phyloP scores from a whole-genome alignment of 2,113 vertebrate species.

The Psittacus erithacus region DNA sequence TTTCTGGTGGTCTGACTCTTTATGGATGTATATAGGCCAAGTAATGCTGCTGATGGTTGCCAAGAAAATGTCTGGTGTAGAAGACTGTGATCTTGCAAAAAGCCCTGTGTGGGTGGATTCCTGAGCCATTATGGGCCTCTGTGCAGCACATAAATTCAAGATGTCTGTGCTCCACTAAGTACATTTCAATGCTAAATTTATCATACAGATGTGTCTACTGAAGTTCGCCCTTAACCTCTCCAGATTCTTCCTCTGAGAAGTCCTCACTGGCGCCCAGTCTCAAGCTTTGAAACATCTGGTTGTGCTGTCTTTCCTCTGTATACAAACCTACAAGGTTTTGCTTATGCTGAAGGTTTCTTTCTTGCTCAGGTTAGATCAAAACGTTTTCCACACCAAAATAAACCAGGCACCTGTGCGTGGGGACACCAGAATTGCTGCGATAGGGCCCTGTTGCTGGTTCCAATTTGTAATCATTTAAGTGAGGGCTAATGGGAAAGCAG shows the following conservation, averaged over 20 bases:
- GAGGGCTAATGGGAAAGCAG: not conserved
- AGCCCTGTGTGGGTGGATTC: not conserved
- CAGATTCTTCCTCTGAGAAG: not conserved
- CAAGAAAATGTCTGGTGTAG: not conserved
- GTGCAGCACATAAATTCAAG: not conserved
- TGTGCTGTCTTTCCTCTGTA: not conserved
- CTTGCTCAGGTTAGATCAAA: not conserved
- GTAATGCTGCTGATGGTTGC: not conserved
- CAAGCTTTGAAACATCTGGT: not conserved
- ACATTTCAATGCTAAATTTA: slow-evolving; percentile 16
- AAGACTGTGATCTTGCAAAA: not conserved
- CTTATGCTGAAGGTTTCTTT: not conserved
- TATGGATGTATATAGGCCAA: not conserved
- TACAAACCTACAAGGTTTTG: not conserved
- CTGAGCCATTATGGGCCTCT: not conserved
- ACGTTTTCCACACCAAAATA: not conserved
- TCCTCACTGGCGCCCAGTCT: not conserved
- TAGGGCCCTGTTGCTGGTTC: not conserved
- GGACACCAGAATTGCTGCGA: not conserved
- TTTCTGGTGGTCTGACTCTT: not conserved
- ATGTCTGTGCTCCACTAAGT: not conserved
- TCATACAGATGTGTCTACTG: slow-evolving; percentile 14
- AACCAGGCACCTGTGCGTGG: not conserved
- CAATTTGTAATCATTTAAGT: not conserved
- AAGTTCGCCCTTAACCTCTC: not conserved